phyloP scores from a whole-genome alignment of 2,797 vertebrate species.

The Enteromius mattozi region DNA sequence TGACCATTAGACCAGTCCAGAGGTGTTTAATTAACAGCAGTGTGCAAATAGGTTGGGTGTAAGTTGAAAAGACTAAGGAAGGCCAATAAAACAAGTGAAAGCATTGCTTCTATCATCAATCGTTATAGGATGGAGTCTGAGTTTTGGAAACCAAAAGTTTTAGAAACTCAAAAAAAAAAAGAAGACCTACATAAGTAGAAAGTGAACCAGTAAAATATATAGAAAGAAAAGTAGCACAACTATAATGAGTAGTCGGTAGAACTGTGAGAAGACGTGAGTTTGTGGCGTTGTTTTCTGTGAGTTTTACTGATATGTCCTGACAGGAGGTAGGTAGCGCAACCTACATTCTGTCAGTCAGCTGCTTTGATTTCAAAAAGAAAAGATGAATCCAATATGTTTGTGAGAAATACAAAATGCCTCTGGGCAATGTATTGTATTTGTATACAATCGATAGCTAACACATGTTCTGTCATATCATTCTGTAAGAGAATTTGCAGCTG shows the following conservation, averaged over 20 bases:
- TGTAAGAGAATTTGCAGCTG: conserved; percentile 10
- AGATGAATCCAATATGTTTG: conserved; percentile 27
- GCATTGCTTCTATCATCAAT: not conserved
- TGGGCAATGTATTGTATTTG: conserved; percentile 39
- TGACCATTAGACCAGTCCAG: conserved; percentile 14
- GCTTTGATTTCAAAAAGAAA: conserved; percentile 26
- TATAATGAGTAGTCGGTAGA: not conserved
- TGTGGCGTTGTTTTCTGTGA: not conserved
- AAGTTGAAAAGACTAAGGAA: not conserved
- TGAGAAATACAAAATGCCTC: conserved; percentile 32
- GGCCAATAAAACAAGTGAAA: not conserved
- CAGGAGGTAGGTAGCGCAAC: conserved; percentile 32
- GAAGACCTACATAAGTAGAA: not conserved
- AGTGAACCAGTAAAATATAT: not conserved
- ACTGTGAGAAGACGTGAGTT: conserved; percentile 17
- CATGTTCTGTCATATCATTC: conserved; percentile 11
- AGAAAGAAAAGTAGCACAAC: not conserved
- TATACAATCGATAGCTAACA: conserved; percentile 26
- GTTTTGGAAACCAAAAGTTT: not conserved
- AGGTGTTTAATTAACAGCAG: conserved; percentile 27
- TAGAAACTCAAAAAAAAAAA: conserved; percentile 1
- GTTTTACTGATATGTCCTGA: conserved; percentile 30
- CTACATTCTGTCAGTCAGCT: conserved; percentile 31
- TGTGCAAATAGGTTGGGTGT: not conserved
- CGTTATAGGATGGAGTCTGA: not conserved